Base-by-base conservation (phyloP, 2,797 vertebrate species). In the Dallia pectoralis region DNA sequence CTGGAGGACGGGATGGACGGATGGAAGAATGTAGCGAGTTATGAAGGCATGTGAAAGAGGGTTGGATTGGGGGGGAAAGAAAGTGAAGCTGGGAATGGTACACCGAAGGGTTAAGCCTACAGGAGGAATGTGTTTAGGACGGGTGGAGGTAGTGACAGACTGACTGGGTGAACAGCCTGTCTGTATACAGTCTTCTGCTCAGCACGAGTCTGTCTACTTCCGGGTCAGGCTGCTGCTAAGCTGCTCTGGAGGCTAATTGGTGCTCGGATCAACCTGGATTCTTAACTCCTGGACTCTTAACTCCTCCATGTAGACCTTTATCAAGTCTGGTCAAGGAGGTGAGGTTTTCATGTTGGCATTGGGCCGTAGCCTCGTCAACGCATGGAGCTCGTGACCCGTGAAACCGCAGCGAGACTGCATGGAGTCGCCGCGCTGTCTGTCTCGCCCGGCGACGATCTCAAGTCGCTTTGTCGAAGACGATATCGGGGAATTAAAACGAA, bases 141-240 rank as follows among this genome's bases (percentile, higher is more conserved):
- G 75, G 33, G 33, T 63, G 72, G 22, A 67, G 7, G 36, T 19
- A 44, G 9, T 19, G 65, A 27, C 19, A n/a, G n/a, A 44, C 16
- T 70, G 47, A 70, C 14, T 0, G 67, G 65, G 79, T 78, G 74
- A 79, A 77, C 76, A 75, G 62, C 19, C 18, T 19, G 1, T 29
- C 78, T 93, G 93, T 14, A 92, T 94, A 65, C 79, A 89, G 88
- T 87, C 93, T 67, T 81, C 80, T 86, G 84, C 87, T 85, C 84
- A 75, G 86, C 87, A 78, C 84, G 85, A 75, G 77, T 4, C 2
- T 4, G 47, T 16, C 80, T 82, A 84, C 87, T 89, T 89, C 87
- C 80, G 3, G 79, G 86, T 88, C 89, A 89, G 62, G 67, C 91
- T 92, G 91, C 90, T 92, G 91, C n/a, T n/a, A n/a, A n/a, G n/a